Percentiles rank a stretch among this genome's conserved stretches.
phyloP scores from a whole-genome alignment of 2,797 vertebrate genomes.

The Loris lydekkerianus region DNA sequence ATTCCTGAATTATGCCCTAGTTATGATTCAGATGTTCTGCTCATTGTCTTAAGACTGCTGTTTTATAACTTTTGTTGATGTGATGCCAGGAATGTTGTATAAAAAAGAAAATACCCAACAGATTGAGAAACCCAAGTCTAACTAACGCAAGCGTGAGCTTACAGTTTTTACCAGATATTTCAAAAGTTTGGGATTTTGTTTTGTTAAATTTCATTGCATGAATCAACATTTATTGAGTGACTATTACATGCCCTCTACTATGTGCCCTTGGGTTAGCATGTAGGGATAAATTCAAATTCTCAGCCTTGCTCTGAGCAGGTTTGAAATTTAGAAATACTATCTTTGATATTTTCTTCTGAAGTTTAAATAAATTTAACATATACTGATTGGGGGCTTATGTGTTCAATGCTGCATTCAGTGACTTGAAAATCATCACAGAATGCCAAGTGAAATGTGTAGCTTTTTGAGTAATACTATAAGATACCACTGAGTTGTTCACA shows the following conservation, averaged over 20 bases:
- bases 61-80: conserved; percentile 72
- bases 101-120: neutral
- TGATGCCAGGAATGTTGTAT: conserved; percentile 67
- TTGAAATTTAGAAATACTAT: conserved; percentile 39
- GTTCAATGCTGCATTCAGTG: neutral
- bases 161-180: conserved; percentile 44
- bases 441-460: neutral
- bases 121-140: conserved; percentile 77
- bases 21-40: conserved; percentile 81
- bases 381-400: neutral
- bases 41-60: conserved; percentile 77
- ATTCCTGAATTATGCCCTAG: conserved; percentile 76
- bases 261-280: neutral
- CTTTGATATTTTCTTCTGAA: conserved; percentile 36
- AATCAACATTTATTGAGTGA: conserved; percentile 15
- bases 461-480: neutral
- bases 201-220: neutral
- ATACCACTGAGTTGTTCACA: neutral
- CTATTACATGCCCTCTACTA: neutral
- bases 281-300: neutral
- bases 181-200: conserved; percentile 19
- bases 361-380: neutral
- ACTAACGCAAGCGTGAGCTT: conserved; percentile 34
- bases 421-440: neutral
- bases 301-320: neutral